Base-by-base conservation (phyloP, 2,888 invertebrate species). In the Octonoba sinensis region DNA sequence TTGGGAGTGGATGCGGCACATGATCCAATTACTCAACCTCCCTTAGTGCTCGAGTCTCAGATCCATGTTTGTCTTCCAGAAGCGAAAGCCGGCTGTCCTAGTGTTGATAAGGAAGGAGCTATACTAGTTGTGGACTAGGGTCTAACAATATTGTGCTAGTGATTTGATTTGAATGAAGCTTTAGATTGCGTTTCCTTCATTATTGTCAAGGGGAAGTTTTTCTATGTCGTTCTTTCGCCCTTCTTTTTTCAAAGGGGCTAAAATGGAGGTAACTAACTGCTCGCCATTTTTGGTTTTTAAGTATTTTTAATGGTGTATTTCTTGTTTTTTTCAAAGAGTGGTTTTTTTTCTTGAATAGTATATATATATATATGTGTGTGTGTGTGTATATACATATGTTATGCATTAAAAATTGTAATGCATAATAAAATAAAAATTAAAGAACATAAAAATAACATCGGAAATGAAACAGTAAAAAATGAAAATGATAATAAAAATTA, bases 21-120 rank as follows among this genome's bases (percentile, higher is more conserved):
- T 78, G 78, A 78, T 78, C 78, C 65, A 78, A 78, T 72, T 71
- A 72, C 71, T 57, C 71, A 66, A 62, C 57, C 59, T 69, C 54
- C 60, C 59, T 16, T 36, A 72, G 46, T 69, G 49, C 69, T 72
- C 71, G 20, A 57, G 24, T 73, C 64, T 20, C 47, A 24, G 54
- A 64, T 67, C 73, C 77, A 76, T 77, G 73, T 83, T 72, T 77
- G 77, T 77, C 73, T 72, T 72, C 67, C 73, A 66, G 77, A 67
- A 73, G 60, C 56, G 51, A 49, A 57, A 62, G 57, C 60, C 44
- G 62, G 49, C 65, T 78, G 78, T 78, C 70, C 71, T 24, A 71
- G 64, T 47, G 71, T 62, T 78, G 78, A 78, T 78, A 78, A 71
- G 78, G 57, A 64, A 71, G 59, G 49, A 22, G 46, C 24, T 44